Percentiles rank a stretch among this genome's conserved stretches.
Conservation (phyloP, 2,797 vertebrate species). For the Eutrigla gurnardus region DNA sequence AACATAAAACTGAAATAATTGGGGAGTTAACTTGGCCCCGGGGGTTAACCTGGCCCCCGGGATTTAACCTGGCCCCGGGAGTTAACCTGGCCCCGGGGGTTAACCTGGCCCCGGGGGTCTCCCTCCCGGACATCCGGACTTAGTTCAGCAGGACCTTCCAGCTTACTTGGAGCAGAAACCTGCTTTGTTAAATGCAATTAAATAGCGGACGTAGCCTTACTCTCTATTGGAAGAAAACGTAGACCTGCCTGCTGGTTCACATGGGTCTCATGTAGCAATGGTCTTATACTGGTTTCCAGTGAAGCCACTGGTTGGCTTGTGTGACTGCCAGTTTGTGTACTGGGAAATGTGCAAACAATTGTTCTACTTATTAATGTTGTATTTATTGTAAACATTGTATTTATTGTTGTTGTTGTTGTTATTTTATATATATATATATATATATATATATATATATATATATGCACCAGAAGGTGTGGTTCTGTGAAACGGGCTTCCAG, state of each 20-base stretch:
- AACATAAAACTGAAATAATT: too few species aligned
- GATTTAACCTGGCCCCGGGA: background rate
- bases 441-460: too few species aligned
- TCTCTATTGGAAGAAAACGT: conserved; percentile 11
- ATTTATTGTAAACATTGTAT: conserved; percentile 73
- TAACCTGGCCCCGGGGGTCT: background rate
- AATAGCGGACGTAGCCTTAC: conserved; percentile 57
- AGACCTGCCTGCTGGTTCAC: conserved; percentile 73
- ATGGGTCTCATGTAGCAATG: conserved; percentile 65
- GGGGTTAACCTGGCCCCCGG: too few species aligned
- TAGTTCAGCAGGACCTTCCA: conserved; percentile 28
- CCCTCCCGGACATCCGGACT: background rate
- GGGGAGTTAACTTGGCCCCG: too few species aligned
- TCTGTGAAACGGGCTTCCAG: conserved; percentile 76
- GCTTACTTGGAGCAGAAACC: background rate
- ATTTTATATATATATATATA: too few species aligned
- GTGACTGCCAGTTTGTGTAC: conserved; percentile 51
- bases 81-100: too few species aligned
- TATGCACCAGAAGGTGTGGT: conserved; percentile 42
- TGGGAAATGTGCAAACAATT: conserved; percentile 62
- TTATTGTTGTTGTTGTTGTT: conserved; percentile 43
- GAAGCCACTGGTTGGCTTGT: conserved; percentile 74
- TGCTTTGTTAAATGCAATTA: conserved; percentile 25
- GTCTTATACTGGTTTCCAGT: conserved; percentile 62
- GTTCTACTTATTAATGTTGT: conserved; percentile 59